Evolutionary conservation across 2,888 invertebrate genomes (phyloP).

Genomic region (Cartodere bifasciata): DNA sequence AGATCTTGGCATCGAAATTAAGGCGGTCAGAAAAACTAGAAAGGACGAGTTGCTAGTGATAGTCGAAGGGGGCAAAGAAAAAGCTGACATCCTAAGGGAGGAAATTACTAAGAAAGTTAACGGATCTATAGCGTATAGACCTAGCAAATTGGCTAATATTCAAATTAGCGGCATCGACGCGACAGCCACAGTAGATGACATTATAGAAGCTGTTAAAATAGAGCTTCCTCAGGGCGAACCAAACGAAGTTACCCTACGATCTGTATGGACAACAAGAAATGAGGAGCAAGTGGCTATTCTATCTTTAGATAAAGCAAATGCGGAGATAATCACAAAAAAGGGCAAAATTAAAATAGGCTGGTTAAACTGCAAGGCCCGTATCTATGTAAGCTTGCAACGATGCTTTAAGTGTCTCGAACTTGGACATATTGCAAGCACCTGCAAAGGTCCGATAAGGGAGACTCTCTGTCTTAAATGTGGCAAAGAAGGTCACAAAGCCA

Average conservation of each 20-base stretch:
- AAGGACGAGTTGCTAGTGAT: slow-evolving; percentile 5
- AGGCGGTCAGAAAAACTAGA: slow-evolving; percentile 1
- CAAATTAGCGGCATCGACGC: slow-evolving; percentile 11
- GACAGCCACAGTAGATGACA: too few relatives aligned
- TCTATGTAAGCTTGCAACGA: slow-evolving; percentile 6
- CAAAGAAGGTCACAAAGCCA: slow-evolving; percentile 4
- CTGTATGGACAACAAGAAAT: too few relatives aligned
- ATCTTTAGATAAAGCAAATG: too few relatives aligned
- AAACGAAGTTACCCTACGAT: slow-evolving; percentile 6
- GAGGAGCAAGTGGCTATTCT: too few relatives aligned
- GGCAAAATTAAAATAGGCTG: slow-evolving; percentile 11
- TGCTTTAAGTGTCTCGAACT: slow-evolving; percentile 4
- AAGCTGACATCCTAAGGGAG: slow-evolving; percentile 5
- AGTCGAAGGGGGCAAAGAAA: slow-evolving; percentile 1
- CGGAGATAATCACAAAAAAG: slow-evolving; percentile 4
- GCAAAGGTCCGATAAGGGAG: slow-evolving; percentile 1
- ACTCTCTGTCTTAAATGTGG: slow-evolving; percentile 7
- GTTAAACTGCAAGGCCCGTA: slow-evolving; percentile 6
- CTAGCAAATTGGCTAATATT: too few relatives aligned
- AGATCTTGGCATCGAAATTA: slow-evolving; percentile 7
- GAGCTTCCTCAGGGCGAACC: neutral
- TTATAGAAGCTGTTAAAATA: slow-evolving; percentile 5
- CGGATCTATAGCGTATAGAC: too few relatives aligned
- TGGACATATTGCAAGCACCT: slow-evolving; percentile 2
- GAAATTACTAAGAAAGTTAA: slow-evolving; percentile 1